Percentiles rank a stretch among this genome's conserved stretches.
Evolutionary conservation across 1,140 invertebrate species (phyloP).

Genomic region (Drosophila seguyi): DNA sequence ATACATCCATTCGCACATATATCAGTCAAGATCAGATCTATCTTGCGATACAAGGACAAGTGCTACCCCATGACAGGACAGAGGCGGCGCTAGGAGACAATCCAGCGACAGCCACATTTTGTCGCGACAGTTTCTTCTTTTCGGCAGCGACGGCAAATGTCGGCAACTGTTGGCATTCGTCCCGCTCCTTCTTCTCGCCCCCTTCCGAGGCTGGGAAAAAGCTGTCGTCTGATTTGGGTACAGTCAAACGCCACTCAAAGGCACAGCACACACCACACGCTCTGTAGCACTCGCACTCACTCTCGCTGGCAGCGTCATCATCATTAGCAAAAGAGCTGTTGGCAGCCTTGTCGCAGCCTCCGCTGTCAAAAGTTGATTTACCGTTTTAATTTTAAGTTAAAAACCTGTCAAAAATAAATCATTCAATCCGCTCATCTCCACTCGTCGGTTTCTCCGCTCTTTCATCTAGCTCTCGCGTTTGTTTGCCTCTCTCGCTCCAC

Average conservation of each 20-base stretch:
- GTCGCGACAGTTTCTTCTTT: slow-evolving; percentile 49
- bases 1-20: neutral
- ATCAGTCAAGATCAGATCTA: slow-evolving; percentile 48
- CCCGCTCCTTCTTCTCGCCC: slow-evolving; percentile 8
- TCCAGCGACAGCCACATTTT: slow-evolving; percentile 60
- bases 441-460: slow-evolving; percentile 40
- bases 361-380: slow-evolving; percentile 85
- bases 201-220: slow-evolving; percentile 11
- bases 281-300: slow-evolving; percentile 20
- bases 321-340: slow-evolving; percentile 80
- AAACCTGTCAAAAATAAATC: slow-evolving; percentile 85
- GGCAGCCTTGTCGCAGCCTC: slow-evolving; percentile 77
- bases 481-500: slow-evolving; percentile 15
- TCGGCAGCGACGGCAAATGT: slow-evolving; percentile 66
- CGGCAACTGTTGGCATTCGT: slow-evolving; percentile 66
- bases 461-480: slow-evolving; percentile 29
- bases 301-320: slow-evolving; percentile 48
- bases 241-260: slow-evolving; percentile 59
- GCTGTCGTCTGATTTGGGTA: slow-evolving; percentile 73
- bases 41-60: slow-evolving; percentile 39
- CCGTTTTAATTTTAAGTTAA: slow-evolving; percentile 85
- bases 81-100: slow-evolving; percentile 42
- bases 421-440: slow-evolving; percentile 76
- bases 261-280: slow-evolving; percentile 22
- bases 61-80: slow-evolving; percentile 29